These are phyloP conservation scores for Globodera ellingtonae DNA, from an alignment of 1,140 invertebrate genomes.

Conservation along the genomic window DNA sequence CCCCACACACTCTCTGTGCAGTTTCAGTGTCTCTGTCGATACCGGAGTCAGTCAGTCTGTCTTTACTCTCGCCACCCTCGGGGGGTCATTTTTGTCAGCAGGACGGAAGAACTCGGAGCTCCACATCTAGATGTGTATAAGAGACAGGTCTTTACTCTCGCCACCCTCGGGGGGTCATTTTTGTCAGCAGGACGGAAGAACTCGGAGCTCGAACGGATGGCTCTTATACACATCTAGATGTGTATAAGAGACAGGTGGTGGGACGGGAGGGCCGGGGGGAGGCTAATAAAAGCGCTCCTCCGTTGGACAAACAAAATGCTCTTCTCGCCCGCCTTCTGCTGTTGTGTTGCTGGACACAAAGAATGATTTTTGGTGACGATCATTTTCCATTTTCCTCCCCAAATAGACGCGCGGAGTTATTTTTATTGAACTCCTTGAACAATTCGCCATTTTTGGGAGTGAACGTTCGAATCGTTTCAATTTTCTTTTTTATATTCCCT, in stretches of 20 bases:
- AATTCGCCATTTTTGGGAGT: too few species aligned
- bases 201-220: not conserved
- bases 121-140: too few species aligned
- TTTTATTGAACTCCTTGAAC: too few species aligned
- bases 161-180: not conserved
- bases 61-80: too few species aligned
- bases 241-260: too few species aligned
- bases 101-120: too few species aligned
- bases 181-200: not conserved
- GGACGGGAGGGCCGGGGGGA: not conserved
- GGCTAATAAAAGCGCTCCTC: not conserved
- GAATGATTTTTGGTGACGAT: not conserved
- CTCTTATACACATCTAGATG: too few species aligned
- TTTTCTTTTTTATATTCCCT: not conserved
- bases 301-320: too few species aligned
- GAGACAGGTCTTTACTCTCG: too few species aligned
- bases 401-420: not conserved
- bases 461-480: not conserved
- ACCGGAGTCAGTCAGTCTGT: too few species aligned
- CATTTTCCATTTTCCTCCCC: not conserved
- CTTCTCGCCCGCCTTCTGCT: too few species aligned
- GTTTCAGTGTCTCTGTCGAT: not conserved
- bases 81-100: not conserved
- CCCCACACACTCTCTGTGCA: not conserved
- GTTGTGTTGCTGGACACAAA: not conserved